Conservation (phyloP, 2,113 vertebrate genomes). For the Brachionichthys hirsutus region DNA sequence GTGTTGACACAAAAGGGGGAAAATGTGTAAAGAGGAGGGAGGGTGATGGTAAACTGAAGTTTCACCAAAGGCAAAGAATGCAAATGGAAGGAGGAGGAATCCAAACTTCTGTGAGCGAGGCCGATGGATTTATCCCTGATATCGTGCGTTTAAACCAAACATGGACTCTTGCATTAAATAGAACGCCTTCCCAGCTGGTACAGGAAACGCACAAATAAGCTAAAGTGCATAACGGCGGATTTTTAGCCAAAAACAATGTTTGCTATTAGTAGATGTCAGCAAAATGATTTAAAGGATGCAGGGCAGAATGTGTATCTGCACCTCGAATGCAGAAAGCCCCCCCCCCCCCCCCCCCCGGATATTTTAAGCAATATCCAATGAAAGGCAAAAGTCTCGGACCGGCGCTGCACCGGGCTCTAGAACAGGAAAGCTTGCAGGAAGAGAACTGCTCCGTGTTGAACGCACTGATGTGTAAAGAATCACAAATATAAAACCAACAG, state of each 20-base stretch:
- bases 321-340: no score
- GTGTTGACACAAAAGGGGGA: neutral
- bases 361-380: no score
- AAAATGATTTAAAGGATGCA: neutral
- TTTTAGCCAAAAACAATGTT: neutral
- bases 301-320: no score
- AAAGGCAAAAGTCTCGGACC: no score
- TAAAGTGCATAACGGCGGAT: neutral
- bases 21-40: neutral
- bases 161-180: neutral
- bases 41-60: neutral
- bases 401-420: no score
- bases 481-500: no score
- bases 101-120: neutral
- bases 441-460: no score
- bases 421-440: no score
- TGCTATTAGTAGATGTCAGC: neutral
- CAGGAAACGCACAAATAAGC: neutral
- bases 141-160: conserved; percentile 6
- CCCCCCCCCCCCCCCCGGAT: no score
- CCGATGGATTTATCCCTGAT: neutral
- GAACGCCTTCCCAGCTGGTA: conserved; percentile 1
- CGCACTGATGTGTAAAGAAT: no score
- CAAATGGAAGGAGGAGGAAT: neutral
- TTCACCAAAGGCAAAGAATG: conserved; percentile 3